Evolutionary conservation across 2,888 invertebrate genomes (phyloP), one percentile per base, ranked within the genome.

Genomic region (Torymus aiolomorphi): DNA sequence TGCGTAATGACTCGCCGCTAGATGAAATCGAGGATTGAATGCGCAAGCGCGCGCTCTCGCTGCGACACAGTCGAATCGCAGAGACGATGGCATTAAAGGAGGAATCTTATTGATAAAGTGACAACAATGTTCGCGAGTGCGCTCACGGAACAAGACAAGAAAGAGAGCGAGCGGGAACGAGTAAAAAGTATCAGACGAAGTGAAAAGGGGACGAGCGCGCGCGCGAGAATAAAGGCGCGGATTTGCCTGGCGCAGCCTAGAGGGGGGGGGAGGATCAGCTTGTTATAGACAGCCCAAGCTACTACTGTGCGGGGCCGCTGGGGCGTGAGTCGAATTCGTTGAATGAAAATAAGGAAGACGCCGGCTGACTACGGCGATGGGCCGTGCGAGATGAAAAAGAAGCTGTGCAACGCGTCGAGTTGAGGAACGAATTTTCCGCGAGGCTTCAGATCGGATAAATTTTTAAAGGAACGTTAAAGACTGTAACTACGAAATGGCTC

Each of bases 301-400:
- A 59, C 42, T 57, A 16, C 2, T 14, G 18, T 56, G 24, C 51
- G 16, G 10, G 4, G 4, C 42, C 2, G 52, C 8, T 52, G 31
- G 8, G 18, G 54, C 72, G 62, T 63, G 62, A 72, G 62, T 31
- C 16, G 72, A 72, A 72, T 72, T 72, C 72, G 13, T 18, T 31
- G 72, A 72, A 72, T 72, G 72, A 72, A 63, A 72, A 72, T 72
- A 54, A 72, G 72, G 49, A 31, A 69, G 56, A 3, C 11, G 18
- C n/a, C 4, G 42, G 42, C 42, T 42, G 42, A 31, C n/a, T 49
- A 20, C 51, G 71, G 49, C 71, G 71, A 62, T 72, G 20, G 18
- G 2, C 8, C 42, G 42, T 8, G 70, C 70, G 57, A 42, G 57
- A 49, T 57, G 70, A 70, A 70, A 70, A 70, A 59, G 70, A 70